Percentiles rank a stretch among this genome's conserved stretches.
Evolutionary conservation across 1,140 invertebrate genomes (phyloP).

Genomic region (Ctenoplectra terminalis): DNA sequence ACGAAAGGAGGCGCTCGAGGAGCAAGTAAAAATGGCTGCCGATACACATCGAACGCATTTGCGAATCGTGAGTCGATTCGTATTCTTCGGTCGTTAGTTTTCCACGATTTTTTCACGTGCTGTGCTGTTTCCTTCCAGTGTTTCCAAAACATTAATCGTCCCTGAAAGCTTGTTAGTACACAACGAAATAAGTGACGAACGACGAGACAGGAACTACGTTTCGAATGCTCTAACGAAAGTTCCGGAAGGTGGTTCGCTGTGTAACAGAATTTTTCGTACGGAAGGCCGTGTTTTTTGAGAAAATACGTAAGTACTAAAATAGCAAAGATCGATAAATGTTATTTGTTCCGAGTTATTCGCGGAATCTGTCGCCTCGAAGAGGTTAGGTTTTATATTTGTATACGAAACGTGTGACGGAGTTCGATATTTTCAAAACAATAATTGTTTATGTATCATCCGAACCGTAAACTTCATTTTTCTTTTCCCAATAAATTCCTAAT

Average conservation of each 20-base stretch:
- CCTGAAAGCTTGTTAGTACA: background rate
- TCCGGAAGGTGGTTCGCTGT: slow-evolving; percentile 49
- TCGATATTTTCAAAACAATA: slow-evolving; percentile 11
- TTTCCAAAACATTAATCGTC: background rate
- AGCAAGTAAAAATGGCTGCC: slow-evolving; percentile 17
- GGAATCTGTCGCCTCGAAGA: background rate
- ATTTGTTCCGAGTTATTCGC: background rate
- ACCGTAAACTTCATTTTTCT: no score
- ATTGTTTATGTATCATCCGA: background rate
- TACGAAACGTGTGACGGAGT: background rate
- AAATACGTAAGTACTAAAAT: slow-evolving; percentile 46
- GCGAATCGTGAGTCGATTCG: slow-evolving; percentile 30
- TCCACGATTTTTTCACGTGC: background rate
- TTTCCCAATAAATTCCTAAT: background rate
- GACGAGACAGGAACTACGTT: slow-evolving; percentile 8
- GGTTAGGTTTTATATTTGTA: slow-evolving; percentile 49
- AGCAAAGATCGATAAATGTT: background rate
- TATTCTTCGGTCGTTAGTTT: slow-evolving; percentile 6
- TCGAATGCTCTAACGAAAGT: slow-evolving; percentile 50
- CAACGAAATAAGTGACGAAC: background rate
- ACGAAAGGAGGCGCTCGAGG: background rate
- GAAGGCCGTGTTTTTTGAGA: slow-evolving; percentile 22
- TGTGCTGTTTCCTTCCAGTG: background rate
- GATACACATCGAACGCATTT: slow-evolving; percentile 31
- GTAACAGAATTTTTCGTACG: slow-evolving; percentile 50